Evolutionary conservation across 2,888 invertebrate species (phyloP).

Genomic region (Lepidochrysops patricia): DNA sequence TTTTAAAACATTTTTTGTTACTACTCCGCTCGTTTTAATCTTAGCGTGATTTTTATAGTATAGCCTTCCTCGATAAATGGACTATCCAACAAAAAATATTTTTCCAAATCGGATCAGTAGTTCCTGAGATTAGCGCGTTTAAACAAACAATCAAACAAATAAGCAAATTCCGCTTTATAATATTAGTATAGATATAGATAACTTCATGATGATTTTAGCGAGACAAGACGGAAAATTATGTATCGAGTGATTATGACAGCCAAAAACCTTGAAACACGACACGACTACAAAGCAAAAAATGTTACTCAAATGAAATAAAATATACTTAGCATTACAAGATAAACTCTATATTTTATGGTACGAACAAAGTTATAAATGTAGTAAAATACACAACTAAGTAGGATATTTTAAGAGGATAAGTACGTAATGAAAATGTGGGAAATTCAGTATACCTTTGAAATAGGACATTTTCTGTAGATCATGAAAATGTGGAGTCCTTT

Average conservation of each 20-base stretch:
- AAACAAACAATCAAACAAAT: too few species aligned
- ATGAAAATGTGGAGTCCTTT: background rate
- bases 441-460: background rate
- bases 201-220: background rate
- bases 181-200: too few species aligned
- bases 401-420: too few species aligned
- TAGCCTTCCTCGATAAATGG: too few species aligned
- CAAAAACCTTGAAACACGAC: background rate
- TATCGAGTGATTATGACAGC: background rate
- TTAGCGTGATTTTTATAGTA: too few species aligned
- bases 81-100: too few species aligned
- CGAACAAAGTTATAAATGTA: background rate
- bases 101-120: too few species aligned
- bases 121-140: too few species aligned
- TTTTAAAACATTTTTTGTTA: too few species aligned
- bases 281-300: background rate
- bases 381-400: background rate
- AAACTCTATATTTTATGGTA: background rate
- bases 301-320: background rate
- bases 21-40: too few species aligned
- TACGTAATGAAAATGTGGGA: too few species aligned
- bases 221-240: background rate
- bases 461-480: background rate
- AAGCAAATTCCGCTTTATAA: too few species aligned
- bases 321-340: background rate